Evolutionary conservation across 2,113 vertebrate genomes (phyloP), one percentile per base, ranked within the genome.

Genomic region (Pollimyrus isidori): DNA sequence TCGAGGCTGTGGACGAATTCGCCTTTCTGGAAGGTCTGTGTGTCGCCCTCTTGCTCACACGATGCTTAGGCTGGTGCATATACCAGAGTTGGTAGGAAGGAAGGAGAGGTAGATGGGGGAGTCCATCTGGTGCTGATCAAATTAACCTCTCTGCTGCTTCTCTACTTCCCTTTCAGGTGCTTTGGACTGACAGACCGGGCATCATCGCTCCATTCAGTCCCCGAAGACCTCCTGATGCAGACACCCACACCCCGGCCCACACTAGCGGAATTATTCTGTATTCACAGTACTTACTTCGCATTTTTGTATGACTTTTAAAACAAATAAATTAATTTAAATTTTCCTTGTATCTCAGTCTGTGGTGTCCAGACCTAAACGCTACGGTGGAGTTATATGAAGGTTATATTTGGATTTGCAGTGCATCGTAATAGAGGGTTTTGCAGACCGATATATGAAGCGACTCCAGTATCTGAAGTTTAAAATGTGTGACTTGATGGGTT

Each of bases 11-110:
- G 42, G 96, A 97, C 91, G 96, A 97, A 92, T 97, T 97, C 35
- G 96, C 96, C 39, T 97, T 97, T 93, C 91, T 97, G 91, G 96
- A 97, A 95, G 96, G 96, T 96, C 90, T 94, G 95, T 93, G 91
- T 84, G 80, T 35, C 0, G 0, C 19, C 89, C 23, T 69, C 56
- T 46, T 86, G 62, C 26, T 88, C 0, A 9, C 19, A n/a, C 50
- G 0, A 7, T 39, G 35, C 73, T 80, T 80, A 17, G 35, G 35
- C 13, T 42, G 73, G 11, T 80, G 73, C 35, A 5, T 11, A 19
- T 42, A 15, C 30, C 30, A 35, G n/a, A 42, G 73, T 19, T 0
- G 6, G 11, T 80, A 80, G 15, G 35, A 42, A 80, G 13, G 30
- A 80, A 39, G 10, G 26, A 69, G n/a, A n/a, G 62, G 62, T 69